Evolutionary conservation across 2,888 invertebrate genomes (phyloP).

Genomic region (Timema cristinae): DNA sequence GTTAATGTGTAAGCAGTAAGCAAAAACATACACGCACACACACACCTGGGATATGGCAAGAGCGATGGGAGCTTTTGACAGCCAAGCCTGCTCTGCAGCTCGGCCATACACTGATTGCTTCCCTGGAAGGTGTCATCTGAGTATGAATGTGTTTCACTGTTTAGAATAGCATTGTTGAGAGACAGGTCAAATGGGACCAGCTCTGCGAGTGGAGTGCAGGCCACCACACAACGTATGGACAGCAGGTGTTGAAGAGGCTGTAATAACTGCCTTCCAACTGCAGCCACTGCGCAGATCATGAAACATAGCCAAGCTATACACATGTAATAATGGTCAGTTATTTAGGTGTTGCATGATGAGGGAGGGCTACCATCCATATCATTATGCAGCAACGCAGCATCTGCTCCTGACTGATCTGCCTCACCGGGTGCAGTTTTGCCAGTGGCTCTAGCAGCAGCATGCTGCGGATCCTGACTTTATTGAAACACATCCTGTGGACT

Average conservation of each 20-base stretch:
- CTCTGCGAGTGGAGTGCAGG: neutral
- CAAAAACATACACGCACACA: too few species aligned
- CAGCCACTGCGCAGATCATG: neutral
- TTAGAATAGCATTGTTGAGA: neutral
- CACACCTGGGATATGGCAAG: too few species aligned
- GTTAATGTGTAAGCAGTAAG: too few species aligned
- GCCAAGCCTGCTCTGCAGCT: neutral
- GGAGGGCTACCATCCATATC: neutral
- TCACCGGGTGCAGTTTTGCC: neutral
- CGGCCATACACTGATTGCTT: neutral
- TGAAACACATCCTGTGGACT: neutral
- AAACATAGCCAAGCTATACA: neutral
- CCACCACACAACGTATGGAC: neutral
- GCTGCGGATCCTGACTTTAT: conserved; percentile 1
- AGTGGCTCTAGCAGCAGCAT: conserved; percentile 10
- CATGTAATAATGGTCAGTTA: neutral
- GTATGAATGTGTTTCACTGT: neutral
- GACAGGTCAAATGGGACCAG: conserved; percentile 9
- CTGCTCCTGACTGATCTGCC: neutral
- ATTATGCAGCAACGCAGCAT: neutral
- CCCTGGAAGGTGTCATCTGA: neutral
- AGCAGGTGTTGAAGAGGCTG: neutral
- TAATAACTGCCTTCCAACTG: neutral
- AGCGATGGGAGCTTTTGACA: too few species aligned
- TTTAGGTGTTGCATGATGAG: neutral